Evolutionary conservation across 2,797 vertebrate genomes (phyloP), one percentile per base, ranked within the genome.

Genomic region (Apodemus agrarius): DNA sequence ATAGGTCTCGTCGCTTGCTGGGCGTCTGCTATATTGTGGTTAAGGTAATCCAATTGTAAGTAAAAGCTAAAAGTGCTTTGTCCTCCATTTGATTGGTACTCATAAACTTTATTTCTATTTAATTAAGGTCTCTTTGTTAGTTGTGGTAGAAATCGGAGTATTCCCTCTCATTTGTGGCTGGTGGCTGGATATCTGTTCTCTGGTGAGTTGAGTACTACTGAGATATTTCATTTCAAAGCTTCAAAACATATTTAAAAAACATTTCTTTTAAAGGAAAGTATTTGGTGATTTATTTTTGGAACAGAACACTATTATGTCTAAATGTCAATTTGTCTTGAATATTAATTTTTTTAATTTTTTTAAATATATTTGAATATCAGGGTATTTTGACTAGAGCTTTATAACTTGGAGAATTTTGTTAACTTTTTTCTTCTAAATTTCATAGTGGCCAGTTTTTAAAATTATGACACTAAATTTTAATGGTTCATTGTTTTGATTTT

Each of bases 161-260:
- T 99, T 99, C 97, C 99, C 99, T 54, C 99, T 99, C 87, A 99
- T 99, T 97, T 99, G 99, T 98, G 99, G 99, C 94, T 99, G 99
- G 99, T 99, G 99, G 99, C 98, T 99, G 54, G 99, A 99, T 98
- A 99, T 99, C 98, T 99, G 99, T 97, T 99, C 99, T n/a, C 98
- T 99, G 99, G 99, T 99, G 98, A 98, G 99, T 98, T 95, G 26
- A 22, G 26, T 84, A 91, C 82, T 65, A 61, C 91, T 92, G 1
- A 16, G 10, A 22, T 94, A 76, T 34, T 26, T 0, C 29, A 74
- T 67, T 40, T 90, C 37, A 93, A 94, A 17, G 11, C 26, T 74
- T 86, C 46, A 92, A 7, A 46, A 81, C 63, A 19, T 82, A 4
- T 86, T 90, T 40, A 88, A 46, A 69, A 69, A 84, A 16, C 19